Evolutionary conservation across 53 echinoderm and acorn worm genomes (phyloP).

Genomic region (Luidia sarsii): DNA sequence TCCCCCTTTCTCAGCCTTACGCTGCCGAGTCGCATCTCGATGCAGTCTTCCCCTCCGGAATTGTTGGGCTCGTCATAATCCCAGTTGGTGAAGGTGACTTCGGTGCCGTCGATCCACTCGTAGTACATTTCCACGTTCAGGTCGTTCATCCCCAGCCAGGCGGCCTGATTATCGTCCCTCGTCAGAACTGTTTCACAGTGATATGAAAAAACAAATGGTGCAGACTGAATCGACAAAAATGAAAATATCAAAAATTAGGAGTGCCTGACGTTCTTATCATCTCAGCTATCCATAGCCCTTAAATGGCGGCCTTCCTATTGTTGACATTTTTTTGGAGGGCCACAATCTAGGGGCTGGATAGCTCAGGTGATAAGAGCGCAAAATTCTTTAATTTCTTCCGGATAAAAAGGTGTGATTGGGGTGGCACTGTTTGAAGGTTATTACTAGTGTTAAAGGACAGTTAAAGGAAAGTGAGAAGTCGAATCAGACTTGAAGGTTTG

Average conservation of each 20-base stretch:
- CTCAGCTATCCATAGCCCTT: background rate
- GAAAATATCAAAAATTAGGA: background rate
- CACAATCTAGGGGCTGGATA: too few species aligned
- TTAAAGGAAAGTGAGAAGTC: too few species aligned
- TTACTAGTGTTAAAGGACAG: too few species aligned
- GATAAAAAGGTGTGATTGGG: too few species aligned
- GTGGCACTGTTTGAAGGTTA: too few species aligned
- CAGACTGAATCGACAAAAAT: background rate
- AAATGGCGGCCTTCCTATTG: background rate
- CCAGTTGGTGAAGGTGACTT: slow-evolving; percentile 56
- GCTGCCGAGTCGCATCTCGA: slow-evolving; percentile 17
- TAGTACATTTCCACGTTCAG: slow-evolving; percentile 33
- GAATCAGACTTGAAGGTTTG: too few species aligned
- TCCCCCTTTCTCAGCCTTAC: slow-evolving; percentile 25
- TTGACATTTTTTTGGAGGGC: background rate
- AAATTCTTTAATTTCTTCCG: too few species aligned
- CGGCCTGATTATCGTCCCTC: background rate
- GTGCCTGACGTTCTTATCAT: background rate
- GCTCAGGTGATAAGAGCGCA: too few species aligned
- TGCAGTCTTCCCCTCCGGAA: slow-evolving; percentile 34
- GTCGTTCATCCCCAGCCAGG: slow-evolving; percentile 50
- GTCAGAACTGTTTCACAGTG: background rate
- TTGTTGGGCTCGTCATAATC: slow-evolving; percentile 49
- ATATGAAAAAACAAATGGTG: background rate
- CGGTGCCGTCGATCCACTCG: slow-evolving; percentile 44